Percentiles rank a stretch among this genome's conserved stretches.
phyloP scores from a whole-genome alignment of 2,888 invertebrate genomes.

The Drosophila helvetica region DNA sequence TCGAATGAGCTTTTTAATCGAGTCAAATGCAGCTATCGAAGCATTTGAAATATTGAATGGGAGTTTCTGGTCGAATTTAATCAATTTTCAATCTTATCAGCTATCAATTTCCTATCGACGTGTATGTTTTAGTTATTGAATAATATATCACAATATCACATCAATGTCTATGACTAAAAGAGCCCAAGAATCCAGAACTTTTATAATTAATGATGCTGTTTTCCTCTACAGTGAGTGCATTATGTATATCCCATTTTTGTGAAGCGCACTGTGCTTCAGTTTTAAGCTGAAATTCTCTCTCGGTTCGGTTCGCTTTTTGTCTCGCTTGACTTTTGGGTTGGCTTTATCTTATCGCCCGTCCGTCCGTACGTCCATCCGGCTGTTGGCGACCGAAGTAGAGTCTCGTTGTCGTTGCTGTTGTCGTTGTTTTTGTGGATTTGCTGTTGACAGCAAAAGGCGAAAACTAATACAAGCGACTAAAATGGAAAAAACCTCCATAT shows the following conservation, averaged over 20 bases:
- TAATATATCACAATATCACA: background rate
- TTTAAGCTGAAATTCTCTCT: background rate
- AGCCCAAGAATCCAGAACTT: background rate
- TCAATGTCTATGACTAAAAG: no score
- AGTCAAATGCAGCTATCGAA: background rate
- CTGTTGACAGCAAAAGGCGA: constrained; percentile 31
- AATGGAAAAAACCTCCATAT: constrained; percentile 19
- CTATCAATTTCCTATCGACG: background rate
- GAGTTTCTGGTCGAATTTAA: background rate
- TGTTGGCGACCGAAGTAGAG: constrained; percentile 43
- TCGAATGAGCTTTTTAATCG: background rate
- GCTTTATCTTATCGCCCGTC: constrained; percentile 62
- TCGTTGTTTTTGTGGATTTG: constrained; percentile 13
- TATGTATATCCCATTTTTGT: background rate
- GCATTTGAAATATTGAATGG: background rate
- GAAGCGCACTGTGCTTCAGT: background rate
- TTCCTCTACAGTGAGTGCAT: background rate
- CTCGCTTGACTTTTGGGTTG: constrained; percentile 25
- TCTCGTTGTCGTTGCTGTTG: background rate
- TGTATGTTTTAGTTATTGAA: background rate
- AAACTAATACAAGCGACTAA: constrained; percentile 22
- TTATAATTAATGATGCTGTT: background rate
- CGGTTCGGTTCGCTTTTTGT: constrained; percentile 10
- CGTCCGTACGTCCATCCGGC: constrained; percentile 1
- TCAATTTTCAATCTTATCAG: background rate